Base-by-base conservation (phyloP, 2,113 vertebrate species). In the Crocuta crocuta region DNA sequence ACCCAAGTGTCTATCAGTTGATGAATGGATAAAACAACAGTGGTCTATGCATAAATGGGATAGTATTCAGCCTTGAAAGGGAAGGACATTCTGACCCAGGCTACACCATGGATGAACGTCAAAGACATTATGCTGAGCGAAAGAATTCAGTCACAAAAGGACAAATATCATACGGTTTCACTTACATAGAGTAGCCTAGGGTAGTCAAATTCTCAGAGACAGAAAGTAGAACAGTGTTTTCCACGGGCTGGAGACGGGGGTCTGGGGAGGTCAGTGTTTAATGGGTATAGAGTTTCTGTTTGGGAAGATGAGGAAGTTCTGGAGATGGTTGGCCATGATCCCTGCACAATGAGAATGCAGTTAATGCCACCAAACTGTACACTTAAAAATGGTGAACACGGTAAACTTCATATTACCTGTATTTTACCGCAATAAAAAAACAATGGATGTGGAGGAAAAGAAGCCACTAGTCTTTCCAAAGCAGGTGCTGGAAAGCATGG, bases 401-500 rank as follows among this genome's bases (percentile, higher is more conserved):
- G 48, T 85, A 48, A 79, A 94, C 53, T 70, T 73, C 16, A 73
- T 78, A 66, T 73, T 23, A 43, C 28, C 5, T 95, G 5, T 43
- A 61, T 91, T 81, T 92, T 78, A 63, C 84, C 35, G 50, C 7
- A 76, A 55, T 33, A 4, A 4, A 8, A 45, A 11, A 33, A 84
- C 21, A 92, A 74, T n/a, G 43, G 9, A 10, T 10, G 17, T 82
- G 19, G 31, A 61, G 58, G 61, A 39, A 45, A 79, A 78, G 68
- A 33, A 66, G 61, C 61, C 65, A 12, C 19, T n/a, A 43, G 65
- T 33, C 79, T 80, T 55, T 48, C 55, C 15, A 68, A 68, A 68
- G 23, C 19, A 0, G 23, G 26, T 0, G 0, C 71, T 39, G 6
- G 17, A 61, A 23, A 61, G 19, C 19, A 0, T 2, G 4, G 28